These are phyloP conservation scores for Spilarctia lutea DNA, from an alignment of 2,888 invertebrate species.

Conservation along the genomic window DNA sequence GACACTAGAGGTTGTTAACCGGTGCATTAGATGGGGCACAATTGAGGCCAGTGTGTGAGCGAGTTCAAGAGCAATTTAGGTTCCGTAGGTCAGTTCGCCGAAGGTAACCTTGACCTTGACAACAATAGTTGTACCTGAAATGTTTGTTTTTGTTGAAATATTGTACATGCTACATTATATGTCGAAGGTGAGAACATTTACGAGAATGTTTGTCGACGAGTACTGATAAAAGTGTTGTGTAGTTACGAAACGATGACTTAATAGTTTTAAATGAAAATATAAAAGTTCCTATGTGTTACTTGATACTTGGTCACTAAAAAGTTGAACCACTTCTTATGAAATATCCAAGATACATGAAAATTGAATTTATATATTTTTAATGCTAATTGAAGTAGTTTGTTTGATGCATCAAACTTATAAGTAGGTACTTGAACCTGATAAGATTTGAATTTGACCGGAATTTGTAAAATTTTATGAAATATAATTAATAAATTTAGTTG, in stretches of 20 bases:
- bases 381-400: background rate
- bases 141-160: conserved; percentile 41
- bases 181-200: background rate
- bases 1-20: conserved; percentile 86
- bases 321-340: background rate
- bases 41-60: conserved; percentile 86
- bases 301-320: background rate
- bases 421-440: background rate
- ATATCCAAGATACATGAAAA: background rate
- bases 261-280: background rate
- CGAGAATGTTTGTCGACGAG: background rate
- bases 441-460: background rate
- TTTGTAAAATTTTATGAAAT: background rate
- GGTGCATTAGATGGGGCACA: conserved; percentile 84
- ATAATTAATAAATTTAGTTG: too few relatives aligned
- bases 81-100: conserved; percentile 86
- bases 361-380: background rate
- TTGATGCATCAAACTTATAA: background rate
- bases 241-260: background rate
- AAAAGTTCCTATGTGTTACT: background rate
- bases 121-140: conserved; percentile 70
- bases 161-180: conserved; percentile 28
- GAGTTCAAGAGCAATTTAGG: conserved; percentile 86
- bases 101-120: conserved; percentile 86
- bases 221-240: background rate